Evolutionary conservation across 2,888 invertebrate genomes (phyloP).

Genomic region (Unio pictorum): DNA sequence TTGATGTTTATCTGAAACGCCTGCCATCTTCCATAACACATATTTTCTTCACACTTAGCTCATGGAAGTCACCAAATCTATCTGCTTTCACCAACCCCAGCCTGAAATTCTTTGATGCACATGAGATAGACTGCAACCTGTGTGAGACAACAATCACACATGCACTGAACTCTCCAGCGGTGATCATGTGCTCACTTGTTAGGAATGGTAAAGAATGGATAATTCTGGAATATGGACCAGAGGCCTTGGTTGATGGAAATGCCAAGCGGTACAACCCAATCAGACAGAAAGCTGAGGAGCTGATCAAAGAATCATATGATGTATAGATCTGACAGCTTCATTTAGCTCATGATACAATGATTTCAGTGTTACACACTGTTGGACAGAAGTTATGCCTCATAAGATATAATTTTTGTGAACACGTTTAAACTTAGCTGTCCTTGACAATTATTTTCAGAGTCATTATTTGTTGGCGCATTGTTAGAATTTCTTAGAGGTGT

Average conservation of each 20-base stretch:
- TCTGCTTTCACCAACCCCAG: conserved; percentile 17
- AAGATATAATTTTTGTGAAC: too few species aligned
- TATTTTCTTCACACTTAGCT: conserved; percentile 20
- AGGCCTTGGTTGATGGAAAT: conserved; percentile 15
- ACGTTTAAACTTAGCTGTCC: too few species aligned
- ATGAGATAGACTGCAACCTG: conserved; percentile 5
- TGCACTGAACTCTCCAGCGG: conserved; percentile 19
- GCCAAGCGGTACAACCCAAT: conserved; percentile 17
- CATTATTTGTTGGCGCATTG: too few species aligned
- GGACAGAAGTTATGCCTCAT: too few species aligned
- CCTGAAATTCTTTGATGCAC: conserved; percentile 21
- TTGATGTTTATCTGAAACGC: conserved; percentile 16
- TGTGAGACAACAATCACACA: conserved; percentile 21
- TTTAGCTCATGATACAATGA: too few species aligned
- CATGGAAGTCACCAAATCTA: conserved; percentile 22
- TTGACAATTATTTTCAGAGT: too few species aligned
- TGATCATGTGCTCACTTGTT: conserved; percentile 20
- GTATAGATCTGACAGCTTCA: too few species aligned
- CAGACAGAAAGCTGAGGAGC: neutral
- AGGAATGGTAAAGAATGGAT: conserved; percentile 11
- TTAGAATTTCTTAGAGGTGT: too few species aligned
- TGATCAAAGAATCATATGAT: too few species aligned
- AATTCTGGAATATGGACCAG: conserved; percentile 17
- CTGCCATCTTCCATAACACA: conserved; percentile 18
- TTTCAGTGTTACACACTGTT: too few species aligned